Evolutionary conservation across 1,140 invertebrate species (phyloP), one percentile per base, ranked within the genome.

Genomic region (Phortica variegata): DNA sequence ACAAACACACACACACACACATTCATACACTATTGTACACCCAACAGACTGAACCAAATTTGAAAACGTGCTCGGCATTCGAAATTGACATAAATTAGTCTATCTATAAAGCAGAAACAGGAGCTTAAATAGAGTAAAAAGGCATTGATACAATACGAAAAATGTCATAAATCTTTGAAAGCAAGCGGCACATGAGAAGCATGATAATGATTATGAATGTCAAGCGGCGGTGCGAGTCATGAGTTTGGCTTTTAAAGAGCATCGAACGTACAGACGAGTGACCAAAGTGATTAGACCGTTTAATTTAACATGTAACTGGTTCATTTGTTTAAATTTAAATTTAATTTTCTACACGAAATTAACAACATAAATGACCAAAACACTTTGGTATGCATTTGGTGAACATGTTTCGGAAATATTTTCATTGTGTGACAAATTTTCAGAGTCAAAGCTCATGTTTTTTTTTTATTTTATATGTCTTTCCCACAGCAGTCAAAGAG

Each of bases 11-110:
- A 38, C 18, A 16, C 7, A n/a, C 5, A n/a, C 33, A 29, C 12
- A 29, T 10, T 34, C 33, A 15, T 15, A 34, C 8, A 34, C 33
- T 17, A 29, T 33, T 46, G 29, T 61, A 61, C 51, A 53, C 48
- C 48, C 56, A 68, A 50, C 52, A 47, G 60, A 62, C 47, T 63
- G 63, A 48, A 68, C 63, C 60, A 58, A 53, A 68, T 68, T 56
- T 40, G 40, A 23, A 37, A 45, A 55, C 63, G 60, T 60, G 63
- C 19, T 10, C 2, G 18, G 54, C 39, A 62, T 68, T 49, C 36
- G 7, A 51, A 61, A 34, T 18, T 15, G 31, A 4, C 12, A 47
- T 39, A 8, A 13, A 17, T 15, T 18, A 36, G 7, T 7, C 5
- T 26, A 33, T 43, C 23, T 26, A 52, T 7, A 29, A 49, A 20